Base-by-base conservation (phyloP, 1,140 invertebrate species). In the Prorops nasuta region DNA sequence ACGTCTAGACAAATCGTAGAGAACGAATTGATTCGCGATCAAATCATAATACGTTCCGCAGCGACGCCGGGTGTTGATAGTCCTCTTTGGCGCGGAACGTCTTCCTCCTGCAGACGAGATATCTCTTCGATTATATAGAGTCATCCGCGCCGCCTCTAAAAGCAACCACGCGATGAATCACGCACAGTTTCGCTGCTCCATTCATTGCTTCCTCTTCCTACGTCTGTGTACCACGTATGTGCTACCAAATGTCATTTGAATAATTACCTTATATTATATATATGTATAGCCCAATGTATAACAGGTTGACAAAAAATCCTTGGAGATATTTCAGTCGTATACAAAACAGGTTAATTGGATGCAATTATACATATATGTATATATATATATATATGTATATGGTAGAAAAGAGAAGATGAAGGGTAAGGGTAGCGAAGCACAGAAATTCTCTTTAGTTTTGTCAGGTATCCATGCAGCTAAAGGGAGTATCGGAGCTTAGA, bases 51-150 rank as follows among this genome's bases (percentile, higher is more conserved):
- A 40, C 16, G 36, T 10, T 6, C 36, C 38, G 38, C n/a, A 40
- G 37, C 35, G 24, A 19, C 47, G 32, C 40, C 24, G 12, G 18
- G 9, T 14, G 31, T 14, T 20, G 18, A 15, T 15, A 18, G 32
- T 14, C 9, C 28, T 16, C 40, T 21, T 38, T 35, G 14, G 21
- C 2, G 6, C n/a, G 9, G n/a, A n/a, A n/a, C 37, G 28, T 41
- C 28, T 20, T 15, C 36, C 44, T 41, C 36, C 35, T 40, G 36
- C 35, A 28, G 9, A 17, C 15, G 15, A 37, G 8, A 37, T 6
- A 32, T 39, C 48, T 31, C 24, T 41, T 21, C 44, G 51, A 56
- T 60, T 59, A 60, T n/a, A n/a, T 60, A 60, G 59, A 60, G 57
- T 60, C 58, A 45, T 60, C 49, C n/a, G n/a, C n/a, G n/a, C 44